Percentiles rank a stretch among this genome's conserved stretches.
Evolutionary conservation across 2,888 invertebrate species (phyloP).

Genomic region (Noctuana brunneofusca): DNA sequence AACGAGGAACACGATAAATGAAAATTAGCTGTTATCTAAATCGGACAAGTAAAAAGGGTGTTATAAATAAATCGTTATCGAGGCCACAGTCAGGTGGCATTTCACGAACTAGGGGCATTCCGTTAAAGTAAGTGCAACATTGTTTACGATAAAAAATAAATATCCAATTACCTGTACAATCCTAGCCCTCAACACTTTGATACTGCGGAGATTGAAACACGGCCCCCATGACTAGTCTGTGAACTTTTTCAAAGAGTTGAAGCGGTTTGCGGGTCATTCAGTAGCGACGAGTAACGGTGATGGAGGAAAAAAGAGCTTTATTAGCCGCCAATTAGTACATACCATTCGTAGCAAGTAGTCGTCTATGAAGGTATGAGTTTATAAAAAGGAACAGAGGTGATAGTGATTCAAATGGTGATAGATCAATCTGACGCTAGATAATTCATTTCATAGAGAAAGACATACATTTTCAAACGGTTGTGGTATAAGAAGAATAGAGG

Average conservation of each 20-base stretch:
- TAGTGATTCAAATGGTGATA: slow-evolving; percentile 15
- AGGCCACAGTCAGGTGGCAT: slow-evolving; percentile 49
- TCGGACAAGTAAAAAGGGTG: slow-evolving; percentile 27
- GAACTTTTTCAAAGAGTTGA: slow-evolving; percentile 31
- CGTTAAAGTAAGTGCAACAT: slow-evolving; percentile 16
- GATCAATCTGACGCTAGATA: slow-evolving; percentile 17
- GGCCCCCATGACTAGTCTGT: slow-evolving; percentile 15
- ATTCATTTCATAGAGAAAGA: slow-evolving; percentile 11
- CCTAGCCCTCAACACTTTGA: slow-evolving; percentile 13
- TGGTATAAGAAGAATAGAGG: not conserved
- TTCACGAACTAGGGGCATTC: slow-evolving; percentile 57
- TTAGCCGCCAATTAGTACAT: slow-evolving; percentile 33
- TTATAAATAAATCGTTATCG: slow-evolving; percentile 46
- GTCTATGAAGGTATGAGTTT: slow-evolving; percentile 32
- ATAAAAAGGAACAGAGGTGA: slow-evolving; percentile 16
- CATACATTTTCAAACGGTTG: not conserved
- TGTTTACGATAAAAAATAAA: slow-evolving; percentile 25
- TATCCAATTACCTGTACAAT: slow-evolving; percentile 15
- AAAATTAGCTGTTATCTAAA: slow-evolving; percentile 26
- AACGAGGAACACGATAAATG: slow-evolving; percentile 10
- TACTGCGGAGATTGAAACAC: slow-evolving; percentile 9
- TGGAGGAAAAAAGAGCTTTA: slow-evolving; percentile 24
- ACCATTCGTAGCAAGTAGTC: slow-evolving; percentile 26
- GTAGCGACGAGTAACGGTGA: slow-evolving; percentile 35
- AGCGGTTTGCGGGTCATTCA: slow-evolving; percentile 34